Evolutionary conservation across 2,888 invertebrate species (phyloP).

Genomic region (Drymonia ruficornis): DNA sequence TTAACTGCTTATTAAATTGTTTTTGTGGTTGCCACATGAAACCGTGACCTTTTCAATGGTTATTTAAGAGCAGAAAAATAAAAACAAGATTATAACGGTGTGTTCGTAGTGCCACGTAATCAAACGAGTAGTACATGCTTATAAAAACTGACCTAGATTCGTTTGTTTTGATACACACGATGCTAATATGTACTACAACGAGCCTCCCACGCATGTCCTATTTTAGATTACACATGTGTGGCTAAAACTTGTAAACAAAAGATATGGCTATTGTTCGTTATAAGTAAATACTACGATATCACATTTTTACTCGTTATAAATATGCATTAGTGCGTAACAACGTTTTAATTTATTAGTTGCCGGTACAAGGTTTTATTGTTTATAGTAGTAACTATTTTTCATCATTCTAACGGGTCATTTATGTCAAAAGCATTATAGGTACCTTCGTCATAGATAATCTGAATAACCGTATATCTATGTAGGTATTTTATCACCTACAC

Average conservation of each 20-base stretch:
- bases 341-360: too few relatives aligned
- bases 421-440: too few relatives aligned
- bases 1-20: slow-evolving; percentile 67
- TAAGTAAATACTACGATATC: slow-evolving; percentile 20
- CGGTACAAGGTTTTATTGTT: too few relatives aligned
- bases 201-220: slow-evolving; percentile 77
- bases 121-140: slow-evolving; percentile 14
- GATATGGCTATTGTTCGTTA: slow-evolving; percentile 22
- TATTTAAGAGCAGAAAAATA: neutral
- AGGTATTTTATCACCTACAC: too few relatives aligned
- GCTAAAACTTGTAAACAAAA: slow-evolving; percentile 51
- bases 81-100: neutral
- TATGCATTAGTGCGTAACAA: too few relatives aligned
- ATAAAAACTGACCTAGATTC: slow-evolving; percentile 57
- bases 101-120: neutral
- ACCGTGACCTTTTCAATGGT: slow-evolving; percentile 12
- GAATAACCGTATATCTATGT: too few relatives aligned
- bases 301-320: slow-evolving; percentile 8
- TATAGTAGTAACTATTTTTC: too few relatives aligned
- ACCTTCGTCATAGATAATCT: too few relatives aligned
- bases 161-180: slow-evolving; percentile 66
- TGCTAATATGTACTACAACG: slow-evolving; percentile 41
- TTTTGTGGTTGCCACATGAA: slow-evolving; percentile 36
- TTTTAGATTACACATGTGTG: slow-evolving; percentile 72
- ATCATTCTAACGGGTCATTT: too few relatives aligned